phyloP scores from a whole-genome alignment of 1,140 invertebrate species.

The Thaumetopoea pityocampa region DNA sequence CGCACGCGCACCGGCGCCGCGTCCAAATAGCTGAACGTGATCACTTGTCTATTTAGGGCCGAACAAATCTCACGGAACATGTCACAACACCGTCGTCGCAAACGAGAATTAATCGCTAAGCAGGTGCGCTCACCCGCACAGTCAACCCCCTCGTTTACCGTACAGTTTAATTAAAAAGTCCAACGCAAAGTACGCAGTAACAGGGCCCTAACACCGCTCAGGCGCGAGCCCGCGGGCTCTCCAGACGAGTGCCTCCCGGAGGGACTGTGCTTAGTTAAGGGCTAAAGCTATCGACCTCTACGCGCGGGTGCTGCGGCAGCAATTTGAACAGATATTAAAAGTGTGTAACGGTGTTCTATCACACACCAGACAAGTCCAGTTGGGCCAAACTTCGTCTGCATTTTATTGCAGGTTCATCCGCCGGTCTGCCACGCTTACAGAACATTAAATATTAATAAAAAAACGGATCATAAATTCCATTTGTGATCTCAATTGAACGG shows the following conservation, averaged over 20 bases:
- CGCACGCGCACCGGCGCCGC: too few species aligned
- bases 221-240: constrained; percentile 33
- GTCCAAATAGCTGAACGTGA: too few species aligned
- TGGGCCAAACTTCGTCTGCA: not conserved
- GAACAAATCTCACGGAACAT: not conserved
- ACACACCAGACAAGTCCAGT: not conserved
- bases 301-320: too few species aligned
- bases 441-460: constrained; percentile 21
- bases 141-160: constrained; percentile 37
- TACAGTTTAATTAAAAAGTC: constrained; percentile 62
- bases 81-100: constrained; percentile 1
- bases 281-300: too few species aligned
- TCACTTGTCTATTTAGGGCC: too few species aligned
- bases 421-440: not conserved
- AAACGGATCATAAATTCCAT: constrained; percentile 49
- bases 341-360: too few species aligned
- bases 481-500: constrained; percentile 49
- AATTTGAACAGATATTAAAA: too few species aligned
- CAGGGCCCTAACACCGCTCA: constrained; percentile 48
- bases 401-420: not conserved
- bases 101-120: constrained; percentile 27
- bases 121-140: constrained; percentile 22
- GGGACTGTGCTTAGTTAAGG: constrained; percentile 28
- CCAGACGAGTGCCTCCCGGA: constrained; percentile 35
- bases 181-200: constrained; percentile 48